These are phyloP conservation scores for Potorous gilbertii DNA, from an alignment of 2,797 vertebrate species.

Conservation along the genomic window DNA sequence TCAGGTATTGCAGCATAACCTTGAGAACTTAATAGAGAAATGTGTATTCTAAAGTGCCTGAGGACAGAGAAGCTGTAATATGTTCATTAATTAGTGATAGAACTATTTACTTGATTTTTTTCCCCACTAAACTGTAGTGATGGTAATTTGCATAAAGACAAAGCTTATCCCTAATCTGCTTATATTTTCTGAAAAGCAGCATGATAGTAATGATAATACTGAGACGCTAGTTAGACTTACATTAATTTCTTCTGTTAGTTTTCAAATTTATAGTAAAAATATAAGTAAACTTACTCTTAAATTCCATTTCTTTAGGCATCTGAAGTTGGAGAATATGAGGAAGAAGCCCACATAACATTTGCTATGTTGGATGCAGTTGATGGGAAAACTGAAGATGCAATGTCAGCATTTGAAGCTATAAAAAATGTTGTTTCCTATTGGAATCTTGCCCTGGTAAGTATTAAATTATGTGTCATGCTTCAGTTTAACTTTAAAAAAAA, in stretches of 20 bases:
- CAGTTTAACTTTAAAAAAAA: slow-evolving; percentile 35
- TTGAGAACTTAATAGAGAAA: slow-evolving; percentile 5
- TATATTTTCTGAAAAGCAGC: background rate
- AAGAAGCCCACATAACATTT: slow-evolving; percentile 91
- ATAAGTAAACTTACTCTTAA: slow-evolving; percentile 36
- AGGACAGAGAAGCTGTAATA: background rate
- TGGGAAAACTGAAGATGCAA: slow-evolving; percentile 94
- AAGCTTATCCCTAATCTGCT: background rate
- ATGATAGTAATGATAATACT: slow-evolving; percentile 16
- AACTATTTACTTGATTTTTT: slow-evolving; percentile 37
- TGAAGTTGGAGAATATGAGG: slow-evolving; percentile 89
- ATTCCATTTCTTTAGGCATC: slow-evolving; percentile 83
- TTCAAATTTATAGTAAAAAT: slow-evolving; percentile 7
- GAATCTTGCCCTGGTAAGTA: slow-evolving; percentile 94
- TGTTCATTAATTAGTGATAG: slow-evolving; percentile 30
- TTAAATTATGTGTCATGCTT: background rate
- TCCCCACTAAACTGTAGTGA: background rate
- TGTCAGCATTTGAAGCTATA: slow-evolving; percentile 92
- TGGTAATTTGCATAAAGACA: background rate
- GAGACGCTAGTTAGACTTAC: slow-evolving; percentile 23
- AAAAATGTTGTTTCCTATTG: slow-evolving; percentile 92
- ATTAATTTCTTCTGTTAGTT: slow-evolving; percentile 34
- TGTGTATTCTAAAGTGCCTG: background rate
- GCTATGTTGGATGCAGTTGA: slow-evolving; percentile 93
- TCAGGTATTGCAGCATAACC: slow-evolving; percentile 87